Evolutionary conservation across 1,140 invertebrate species (phyloP).

Genomic region (Trinorchestia longiramus): DNA sequence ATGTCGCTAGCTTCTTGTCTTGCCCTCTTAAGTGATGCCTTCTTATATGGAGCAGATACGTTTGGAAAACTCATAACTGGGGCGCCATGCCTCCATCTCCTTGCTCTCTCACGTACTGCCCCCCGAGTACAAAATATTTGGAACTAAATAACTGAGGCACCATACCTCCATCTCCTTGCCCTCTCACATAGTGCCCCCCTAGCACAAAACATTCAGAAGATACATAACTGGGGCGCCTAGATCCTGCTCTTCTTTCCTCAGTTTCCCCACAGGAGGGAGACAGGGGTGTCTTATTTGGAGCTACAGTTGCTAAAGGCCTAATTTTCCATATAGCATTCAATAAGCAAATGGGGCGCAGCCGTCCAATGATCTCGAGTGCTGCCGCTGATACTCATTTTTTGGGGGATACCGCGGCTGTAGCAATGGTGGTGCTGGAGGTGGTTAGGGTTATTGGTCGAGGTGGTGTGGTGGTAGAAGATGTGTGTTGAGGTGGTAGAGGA

Average conservation of each 20-base stretch:
- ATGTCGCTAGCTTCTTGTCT: too few species aligned
- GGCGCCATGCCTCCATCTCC: too few species aligned
- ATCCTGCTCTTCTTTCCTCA: background rate
- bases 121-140: too few species aligned
- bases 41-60: too few species aligned
- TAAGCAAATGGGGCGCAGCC: conserved; percentile 27
- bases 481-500: background rate
- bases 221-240: background rate
- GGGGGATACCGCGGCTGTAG: background rate
- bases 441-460: background rate
- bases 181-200: too few species aligned
- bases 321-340: conserved; percentile 49
- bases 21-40: too few species aligned
- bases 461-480: background rate
- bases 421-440: background rate
- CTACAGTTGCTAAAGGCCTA: conserved; percentile 35
- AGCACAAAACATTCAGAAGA: background rate
- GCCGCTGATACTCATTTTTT: conserved; percentile 2
- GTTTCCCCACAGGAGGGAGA: background rate
- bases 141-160: too few species aligned
- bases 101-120: too few species aligned
- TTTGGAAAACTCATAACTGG: too few species aligned
- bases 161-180: too few species aligned
- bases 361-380: conserved; percentile 37
- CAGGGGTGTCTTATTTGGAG: background rate